Evolutionary conservation across 2,797 vertebrate genomes (phyloP).

Genomic region (Choloepus didactylus): DNA sequence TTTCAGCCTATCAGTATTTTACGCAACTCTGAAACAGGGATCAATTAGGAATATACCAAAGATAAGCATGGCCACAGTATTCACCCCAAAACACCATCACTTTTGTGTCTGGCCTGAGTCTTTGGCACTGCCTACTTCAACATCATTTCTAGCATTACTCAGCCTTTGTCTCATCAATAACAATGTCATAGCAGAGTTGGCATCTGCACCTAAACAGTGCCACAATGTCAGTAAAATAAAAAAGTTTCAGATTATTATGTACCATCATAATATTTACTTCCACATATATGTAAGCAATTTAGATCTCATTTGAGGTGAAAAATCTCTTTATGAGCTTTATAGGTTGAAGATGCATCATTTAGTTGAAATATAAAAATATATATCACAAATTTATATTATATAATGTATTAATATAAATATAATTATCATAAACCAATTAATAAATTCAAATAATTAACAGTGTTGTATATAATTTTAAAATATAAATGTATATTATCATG

Average conservation of each 20-base stretch:
- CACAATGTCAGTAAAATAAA: not conserved
- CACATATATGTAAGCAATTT: not conserved
- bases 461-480: not conserved
- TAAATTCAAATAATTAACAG: not conserved
- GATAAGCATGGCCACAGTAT: not conserved
- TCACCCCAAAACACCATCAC: not conserved
- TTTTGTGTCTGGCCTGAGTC: not conserved
- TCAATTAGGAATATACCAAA: not conserved
- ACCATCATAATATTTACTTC: constrained; percentile 5
- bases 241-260: not conserved
- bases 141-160: not conserved
- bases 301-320: not conserved
- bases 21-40: not conserved
- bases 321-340: not conserved
- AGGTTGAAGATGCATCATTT: not conserved
- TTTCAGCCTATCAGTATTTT: not conserved
- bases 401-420: not conserved
- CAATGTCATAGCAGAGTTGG: not conserved
- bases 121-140: not conserved
- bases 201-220: not conserved
- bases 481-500: not conserved
- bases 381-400: not conserved
- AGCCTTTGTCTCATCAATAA: not conserved
- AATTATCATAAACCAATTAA: not conserved
- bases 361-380: not conserved